These are phyloP conservation scores for Cylas formicarius DNA, from an alignment of 1,140 invertebrate genomes.

Conservation along the genomic window DNA sequence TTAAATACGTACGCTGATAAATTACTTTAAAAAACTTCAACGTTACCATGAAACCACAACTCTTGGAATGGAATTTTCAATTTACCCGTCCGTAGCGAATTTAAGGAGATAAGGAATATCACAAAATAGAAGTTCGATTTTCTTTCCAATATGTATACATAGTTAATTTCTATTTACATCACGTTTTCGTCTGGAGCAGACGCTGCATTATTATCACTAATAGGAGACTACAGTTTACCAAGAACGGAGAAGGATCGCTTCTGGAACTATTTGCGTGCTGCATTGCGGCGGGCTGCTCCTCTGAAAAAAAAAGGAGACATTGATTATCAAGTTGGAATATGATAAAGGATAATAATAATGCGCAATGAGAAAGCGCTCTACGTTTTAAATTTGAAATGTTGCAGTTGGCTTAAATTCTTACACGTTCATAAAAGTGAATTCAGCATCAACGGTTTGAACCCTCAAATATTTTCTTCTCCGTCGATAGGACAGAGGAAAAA, in stretches of 20 bases:
- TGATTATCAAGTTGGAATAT: constrained; percentile 5
- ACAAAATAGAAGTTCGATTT: constrained; percentile 21
- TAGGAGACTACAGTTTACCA: constrained; percentile 29
- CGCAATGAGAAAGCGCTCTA: no score
- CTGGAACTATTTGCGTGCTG: constrained; percentile 52
- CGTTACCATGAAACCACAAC: no score
- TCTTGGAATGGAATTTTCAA: neutral
- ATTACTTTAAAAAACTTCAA: no score
- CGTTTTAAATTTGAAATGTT: no score
- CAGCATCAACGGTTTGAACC: no score
- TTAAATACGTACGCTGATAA: no score
- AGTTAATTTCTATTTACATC: constrained; percentile 16
- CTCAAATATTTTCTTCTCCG: no score
- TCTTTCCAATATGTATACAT: constrained; percentile 13
- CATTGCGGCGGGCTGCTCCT: constrained; percentile 59
- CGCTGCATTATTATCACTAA: constrained; percentile 23
- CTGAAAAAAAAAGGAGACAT: constrained; percentile 42
- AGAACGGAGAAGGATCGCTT: constrained; percentile 28
- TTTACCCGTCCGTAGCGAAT: neutral
- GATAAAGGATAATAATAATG: neutral
- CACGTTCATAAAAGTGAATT: no score
- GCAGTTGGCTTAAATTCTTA: no score
- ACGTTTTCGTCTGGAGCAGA: constrained; percentile 20
- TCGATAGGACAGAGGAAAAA: no score
- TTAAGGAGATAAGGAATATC: constrained; percentile 16